phyloP scores from a whole-genome alignment of 2,113 vertebrate species.

The Pao palembangensis region DNA sequence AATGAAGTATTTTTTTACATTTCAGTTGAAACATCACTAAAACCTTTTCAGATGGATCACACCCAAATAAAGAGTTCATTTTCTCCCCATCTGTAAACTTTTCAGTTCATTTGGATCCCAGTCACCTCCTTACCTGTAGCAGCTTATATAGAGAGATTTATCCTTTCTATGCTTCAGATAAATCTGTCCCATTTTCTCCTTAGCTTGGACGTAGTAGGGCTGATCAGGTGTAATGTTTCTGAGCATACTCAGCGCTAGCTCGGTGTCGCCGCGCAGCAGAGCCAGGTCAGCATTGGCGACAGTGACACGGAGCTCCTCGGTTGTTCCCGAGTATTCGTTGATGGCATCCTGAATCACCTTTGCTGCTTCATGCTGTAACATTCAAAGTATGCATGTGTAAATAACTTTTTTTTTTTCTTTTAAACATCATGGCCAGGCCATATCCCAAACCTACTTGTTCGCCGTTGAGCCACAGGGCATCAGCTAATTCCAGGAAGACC shows the following conservation, averaged over 20 bases:
- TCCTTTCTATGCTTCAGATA: slow-evolving; percentile 92
- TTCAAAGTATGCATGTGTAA: slow-evolving; percentile 11
- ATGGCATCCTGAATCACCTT: slow-evolving; percentile 96
- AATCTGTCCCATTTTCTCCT: slow-evolving; percentile 93
- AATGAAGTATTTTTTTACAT: not conserved
- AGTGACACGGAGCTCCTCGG: slow-evolving; percentile 88
- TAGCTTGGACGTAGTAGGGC: slow-evolving; percentile 91
- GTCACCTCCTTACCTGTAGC: slow-evolving; percentile 82
- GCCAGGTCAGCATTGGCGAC: slow-evolving; percentile 91
- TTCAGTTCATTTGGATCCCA: not conserved
- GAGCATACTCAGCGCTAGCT: slow-evolving; percentile 89
- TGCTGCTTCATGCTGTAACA: slow-evolving; percentile 89
- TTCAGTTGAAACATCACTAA: slow-evolving; percentile 7
- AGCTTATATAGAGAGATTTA: slow-evolving; percentile 87
- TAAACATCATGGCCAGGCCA: too few species aligned
- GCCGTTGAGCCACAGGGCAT: slow-evolving; percentile 87
- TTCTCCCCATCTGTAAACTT: not conserved
- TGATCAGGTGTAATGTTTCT: slow-evolving; percentile 86
- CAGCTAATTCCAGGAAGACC: slow-evolving; percentile 88
- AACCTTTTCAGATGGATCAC: not conserved
- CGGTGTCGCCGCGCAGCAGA: slow-evolving; percentile 84
- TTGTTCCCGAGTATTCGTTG: slow-evolving; percentile 91
- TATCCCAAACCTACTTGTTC: slow-evolving; percentile 78
- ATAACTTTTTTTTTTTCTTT: not conserved
- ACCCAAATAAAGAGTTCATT: not conserved